These are phyloP conservation scores for Hypotaenidia okinawae DNA, from an alignment of 2,797 vertebrate species.

Conservation along the genomic window DNA sequence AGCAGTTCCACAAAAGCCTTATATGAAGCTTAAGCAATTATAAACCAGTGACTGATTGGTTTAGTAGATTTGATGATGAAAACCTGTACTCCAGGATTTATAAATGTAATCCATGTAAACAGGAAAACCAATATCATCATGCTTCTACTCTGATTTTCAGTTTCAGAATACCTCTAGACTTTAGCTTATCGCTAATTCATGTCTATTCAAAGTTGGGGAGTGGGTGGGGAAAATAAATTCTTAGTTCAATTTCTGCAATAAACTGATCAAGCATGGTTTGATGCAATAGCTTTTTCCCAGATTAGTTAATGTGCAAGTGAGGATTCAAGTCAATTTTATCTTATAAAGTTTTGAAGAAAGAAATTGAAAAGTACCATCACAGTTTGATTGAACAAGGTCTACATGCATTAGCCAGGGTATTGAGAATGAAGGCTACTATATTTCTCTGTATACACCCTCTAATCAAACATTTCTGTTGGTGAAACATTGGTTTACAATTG, in stretches of 20 bases:
- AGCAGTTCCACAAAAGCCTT: background rate
- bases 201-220: background rate
- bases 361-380: background rate
- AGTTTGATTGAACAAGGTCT: background rate
- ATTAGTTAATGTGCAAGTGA: background rate
- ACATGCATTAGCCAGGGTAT: fast-evolving
- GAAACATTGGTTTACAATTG: background rate
- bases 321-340: background rate
- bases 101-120: background rate
- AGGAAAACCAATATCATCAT: background rate
- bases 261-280: background rate
- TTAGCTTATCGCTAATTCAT: background rate
- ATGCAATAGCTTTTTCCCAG: background rate
- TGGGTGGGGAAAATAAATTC: fast-evolving
- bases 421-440: background rate
- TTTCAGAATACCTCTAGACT: background rate
- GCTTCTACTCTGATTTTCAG: background rate
- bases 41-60: background rate
- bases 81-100: background rate
- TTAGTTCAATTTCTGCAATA: background rate
- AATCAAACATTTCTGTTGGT: background rate
- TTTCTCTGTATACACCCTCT: background rate
- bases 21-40: background rate
- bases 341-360: background rate
- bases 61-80: background rate